Evolutionary conservation across 2,113 vertebrate genomes (phyloP).

Genomic region (Sula dactylatra): DNA sequence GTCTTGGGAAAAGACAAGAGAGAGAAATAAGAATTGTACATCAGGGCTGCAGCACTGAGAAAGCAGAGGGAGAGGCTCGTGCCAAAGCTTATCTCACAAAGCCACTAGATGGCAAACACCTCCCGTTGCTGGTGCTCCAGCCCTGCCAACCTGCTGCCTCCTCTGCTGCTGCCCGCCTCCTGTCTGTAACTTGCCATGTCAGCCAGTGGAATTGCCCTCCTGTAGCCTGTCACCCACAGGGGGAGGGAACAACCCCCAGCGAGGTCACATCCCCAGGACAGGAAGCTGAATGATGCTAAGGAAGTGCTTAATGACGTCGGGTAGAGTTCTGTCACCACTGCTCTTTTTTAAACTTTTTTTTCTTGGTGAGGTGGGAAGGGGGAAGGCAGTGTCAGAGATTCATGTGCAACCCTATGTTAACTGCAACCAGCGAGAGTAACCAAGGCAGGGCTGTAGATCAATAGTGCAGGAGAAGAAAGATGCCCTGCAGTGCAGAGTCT

Average conservation of each 20-base stretch:
- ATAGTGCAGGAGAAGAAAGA: neutral
- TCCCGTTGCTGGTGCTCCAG: neutral
- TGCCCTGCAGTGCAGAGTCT: neutral
- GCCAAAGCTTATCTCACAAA: neutral
- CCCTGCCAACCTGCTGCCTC: neutral
- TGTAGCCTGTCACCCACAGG: neutral
- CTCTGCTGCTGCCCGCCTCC: neutral
- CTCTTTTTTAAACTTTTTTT: neutral
- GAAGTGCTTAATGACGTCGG: accelerated
- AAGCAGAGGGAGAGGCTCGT: neutral
- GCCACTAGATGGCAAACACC: conserved; percentile 25
- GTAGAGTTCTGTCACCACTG: neutral
- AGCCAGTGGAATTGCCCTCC: neutral
- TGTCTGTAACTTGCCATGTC: accelerated
- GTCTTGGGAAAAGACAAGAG: neutral
- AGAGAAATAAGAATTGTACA: neutral
- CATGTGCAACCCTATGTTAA: neutral
- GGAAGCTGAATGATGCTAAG: neutral
- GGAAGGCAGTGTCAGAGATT: neutral
- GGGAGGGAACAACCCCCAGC: neutral
- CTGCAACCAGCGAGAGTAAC: no score
- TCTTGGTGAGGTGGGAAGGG: neutral
- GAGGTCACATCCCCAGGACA: neutral
- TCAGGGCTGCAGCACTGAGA: neutral
- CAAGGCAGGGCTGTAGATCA: neutral